These are phyloP conservation scores for Chionoecetes opilio DNA, from an alignment of 1,140 invertebrate species.

Conservation along the genomic window DNA sequence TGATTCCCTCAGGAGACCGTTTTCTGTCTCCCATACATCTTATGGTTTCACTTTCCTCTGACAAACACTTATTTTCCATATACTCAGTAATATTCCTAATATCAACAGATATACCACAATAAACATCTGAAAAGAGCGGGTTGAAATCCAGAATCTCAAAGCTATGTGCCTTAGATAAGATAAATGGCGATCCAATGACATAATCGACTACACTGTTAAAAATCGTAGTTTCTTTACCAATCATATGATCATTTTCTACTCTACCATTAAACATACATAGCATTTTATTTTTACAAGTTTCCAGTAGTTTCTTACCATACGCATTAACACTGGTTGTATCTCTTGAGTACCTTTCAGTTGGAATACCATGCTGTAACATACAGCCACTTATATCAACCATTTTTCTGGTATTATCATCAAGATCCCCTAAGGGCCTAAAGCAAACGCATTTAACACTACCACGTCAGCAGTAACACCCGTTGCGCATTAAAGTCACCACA, in stretches of 20 bases:
- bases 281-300: too few relatives aligned
- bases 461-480: neutral
- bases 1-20: too few relatives aligned
- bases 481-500: constrained; percentile 21
- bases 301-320: too few relatives aligned
- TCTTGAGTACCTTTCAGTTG: neutral
- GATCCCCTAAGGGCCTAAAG: neutral
- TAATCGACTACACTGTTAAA: neutral
- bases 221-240: neutral
- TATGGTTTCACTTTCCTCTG: too few relatives aligned
- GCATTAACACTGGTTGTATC: too few relatives aligned
- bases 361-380: neutral
- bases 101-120: neutral
- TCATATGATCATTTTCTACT: too few relatives aligned
- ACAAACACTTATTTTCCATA: neutral
- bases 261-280: too few relatives aligned
- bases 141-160: neutral
- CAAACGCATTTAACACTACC: neutral
- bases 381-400: neutral
- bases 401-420: neutral
- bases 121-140: too few relatives aligned
- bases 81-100: neutral
- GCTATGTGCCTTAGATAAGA: neutral
- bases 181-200: neutral
- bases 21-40: too few relatives aligned